Evolutionary conservation across 2,888 invertebrate genomes (phyloP), one percentile per base, ranked within the genome.

Genomic region (Zaprionus lineosus): DNA sequence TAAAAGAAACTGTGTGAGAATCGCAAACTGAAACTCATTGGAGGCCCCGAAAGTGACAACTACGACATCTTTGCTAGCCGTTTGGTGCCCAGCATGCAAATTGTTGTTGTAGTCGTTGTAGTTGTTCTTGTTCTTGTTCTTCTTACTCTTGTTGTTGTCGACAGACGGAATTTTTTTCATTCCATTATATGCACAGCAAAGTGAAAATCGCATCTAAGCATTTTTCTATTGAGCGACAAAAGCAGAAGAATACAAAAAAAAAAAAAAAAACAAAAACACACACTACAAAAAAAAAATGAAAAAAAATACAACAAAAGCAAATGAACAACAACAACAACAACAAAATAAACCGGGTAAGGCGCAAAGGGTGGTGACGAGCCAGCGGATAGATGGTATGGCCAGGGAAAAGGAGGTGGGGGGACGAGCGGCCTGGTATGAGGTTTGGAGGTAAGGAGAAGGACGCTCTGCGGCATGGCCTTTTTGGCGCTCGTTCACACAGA

Each of bases 91-190:
- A 51, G 47, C 55, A 40, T 40, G 50, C 47, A 16, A 47, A 18
- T 37, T 46, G 53, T 48, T 53, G 58, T 24, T 71, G 75, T 78
- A 75, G 76, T 73, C 67, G 48, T 33, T 58, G 14, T 28, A 52
- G 12, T n/a, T 61, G 43, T 11, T 48, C 29, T 21, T 34, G 33
- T 9, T 39, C 5, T 39, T 60, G 41, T 14, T 53, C 11, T 9
- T 59, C 16, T 26, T 47, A 16, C 33, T 60, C 43, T 24, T 79
- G 71, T 74, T 70, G 76, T 60, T 82, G 69, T 53, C 68, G 76
- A 70, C 79, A 74, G 84, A 87, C 88, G 87, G 87, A 88, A 87
- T 87, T 87, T 87, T 87, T 83, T 88, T 88, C 87, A 88, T 88
- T 88, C 88, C 88, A 88, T 86, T 87, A 87, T 87, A 82, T 77